Conservation (phyloP, 2,888 invertebrate species). For the Cloeon dipterum region DNA sequence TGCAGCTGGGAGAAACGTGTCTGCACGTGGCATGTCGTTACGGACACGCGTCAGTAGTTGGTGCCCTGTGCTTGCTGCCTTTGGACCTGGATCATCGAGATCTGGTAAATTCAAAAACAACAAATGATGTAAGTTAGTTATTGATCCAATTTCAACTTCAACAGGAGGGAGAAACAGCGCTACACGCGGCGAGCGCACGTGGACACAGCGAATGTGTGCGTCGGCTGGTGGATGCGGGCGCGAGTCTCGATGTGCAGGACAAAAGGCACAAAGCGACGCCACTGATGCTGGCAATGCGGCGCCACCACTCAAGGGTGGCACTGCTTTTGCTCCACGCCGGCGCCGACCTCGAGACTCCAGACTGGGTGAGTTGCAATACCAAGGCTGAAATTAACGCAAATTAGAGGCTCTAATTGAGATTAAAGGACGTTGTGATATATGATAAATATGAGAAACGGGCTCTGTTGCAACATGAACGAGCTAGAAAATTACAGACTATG, state of each 20-base stretch:
- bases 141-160: constrained; percentile 2
- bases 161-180: constrained; percentile 26
- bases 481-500: too few relatives aligned
- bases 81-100: constrained; percentile 22
- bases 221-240: constrained; percentile 22
- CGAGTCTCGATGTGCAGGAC: constrained; percentile 23
- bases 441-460: too few relatives aligned
- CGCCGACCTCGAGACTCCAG: constrained; percentile 28
- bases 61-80: constrained; percentile 18
- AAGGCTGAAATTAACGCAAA: too few relatives aligned
- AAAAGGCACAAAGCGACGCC: constrained; percentile 26
- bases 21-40: constrained; percentile 33
- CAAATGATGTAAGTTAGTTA: too few relatives aligned
- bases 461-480: too few relatives aligned
- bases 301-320: constrained; percentile 29
- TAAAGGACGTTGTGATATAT: too few relatives aligned
- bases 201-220: constrained; percentile 27
- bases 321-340: constrained; percentile 32
- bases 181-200: constrained; percentile 24
- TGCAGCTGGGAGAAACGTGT: constrained; percentile 33
- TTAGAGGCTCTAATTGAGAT: too few relatives aligned
- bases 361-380: constrained; percentile 22
- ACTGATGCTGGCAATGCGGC: constrained; percentile 31
- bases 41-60: constrained; percentile 21
- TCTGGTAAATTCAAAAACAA: constrained; percentile 22